Conservation (phyloP, 2,797 vertebrate genomes). For the Pipistrellus pipistrellus region DNA sequence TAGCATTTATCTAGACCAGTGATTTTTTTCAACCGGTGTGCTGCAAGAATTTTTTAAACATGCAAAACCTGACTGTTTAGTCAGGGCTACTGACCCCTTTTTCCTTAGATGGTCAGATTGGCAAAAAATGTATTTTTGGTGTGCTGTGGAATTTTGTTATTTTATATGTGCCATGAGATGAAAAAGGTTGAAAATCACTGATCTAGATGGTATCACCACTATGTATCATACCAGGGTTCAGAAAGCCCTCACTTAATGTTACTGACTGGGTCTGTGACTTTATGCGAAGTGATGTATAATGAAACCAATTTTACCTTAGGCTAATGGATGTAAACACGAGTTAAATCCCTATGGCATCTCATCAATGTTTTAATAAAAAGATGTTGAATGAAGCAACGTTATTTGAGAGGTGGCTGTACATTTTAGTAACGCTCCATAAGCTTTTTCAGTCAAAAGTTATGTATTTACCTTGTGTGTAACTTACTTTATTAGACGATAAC, state of each 20-base stretch:
- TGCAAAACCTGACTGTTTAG: not conserved
- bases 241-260: not conserved
- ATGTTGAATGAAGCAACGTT: not conserved
- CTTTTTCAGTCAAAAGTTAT: not conserved
- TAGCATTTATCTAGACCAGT: not conserved
- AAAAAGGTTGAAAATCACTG: not conserved
- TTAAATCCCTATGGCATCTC: not conserved
- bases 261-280: not conserved
- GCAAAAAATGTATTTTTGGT: not conserved
- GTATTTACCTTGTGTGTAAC: not conserved
- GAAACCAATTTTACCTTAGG: not conserved
- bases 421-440: not conserved
- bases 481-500: not conserved
- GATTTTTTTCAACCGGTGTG: not conserved
- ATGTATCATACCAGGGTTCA: not conserved
- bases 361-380: not conserved
- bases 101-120: not conserved
- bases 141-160: not conserved
- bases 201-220: rapidly evolving
- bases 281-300: not conserved
- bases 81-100: not conserved
- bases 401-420: not conserved
- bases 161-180: not conserved
- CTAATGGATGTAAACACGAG: not conserved
- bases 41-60: not conserved